phyloP scores from a whole-genome alignment of 2,888 invertebrate species.

The Allacma fusca region DNA sequence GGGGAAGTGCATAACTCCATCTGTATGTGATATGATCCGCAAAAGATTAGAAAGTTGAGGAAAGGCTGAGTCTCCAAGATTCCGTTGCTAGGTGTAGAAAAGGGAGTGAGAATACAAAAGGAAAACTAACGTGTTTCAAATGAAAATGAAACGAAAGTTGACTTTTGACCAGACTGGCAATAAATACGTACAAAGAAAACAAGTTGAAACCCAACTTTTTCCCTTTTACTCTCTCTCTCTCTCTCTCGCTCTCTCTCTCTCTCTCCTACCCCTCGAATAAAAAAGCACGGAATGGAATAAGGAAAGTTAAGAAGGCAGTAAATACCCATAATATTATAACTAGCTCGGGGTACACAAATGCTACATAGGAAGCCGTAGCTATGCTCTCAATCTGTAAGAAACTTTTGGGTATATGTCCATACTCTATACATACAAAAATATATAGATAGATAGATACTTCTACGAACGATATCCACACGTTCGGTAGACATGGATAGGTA shows the following conservation, averaged over 20 bases:
- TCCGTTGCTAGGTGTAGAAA: not conserved
- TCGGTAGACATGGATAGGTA: not conserved
- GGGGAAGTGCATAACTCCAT: not conserved
- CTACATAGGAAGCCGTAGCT: not conserved
- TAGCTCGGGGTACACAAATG: not conserved
- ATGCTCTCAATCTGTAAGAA: no score
- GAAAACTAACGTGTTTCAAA: conserved; percentile 29
- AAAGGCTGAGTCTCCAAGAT: not conserved
- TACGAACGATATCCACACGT: no score
- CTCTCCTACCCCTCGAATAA: not conserved
- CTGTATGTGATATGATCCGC: no score
- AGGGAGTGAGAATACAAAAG: not conserved
- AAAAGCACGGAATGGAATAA: conserved; percentile 17
- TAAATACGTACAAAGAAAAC: conserved; percentile 26
- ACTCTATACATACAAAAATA: no score
- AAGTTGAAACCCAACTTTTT: conserved; percentile 23
- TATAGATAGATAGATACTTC: no score
- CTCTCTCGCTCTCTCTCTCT: not conserved
- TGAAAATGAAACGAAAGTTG: conserved; percentile 38
- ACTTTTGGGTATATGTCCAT: no score
- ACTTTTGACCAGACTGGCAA: conserved; percentile 23
- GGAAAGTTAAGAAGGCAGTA: conserved; percentile 31
- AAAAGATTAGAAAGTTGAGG: no score
- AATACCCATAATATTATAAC: conserved; percentile 20
- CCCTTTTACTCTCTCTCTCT: conserved; percentile 14